Base-by-base conservation (phyloP, 1,140 invertebrate genomes). In the Belonocnema kinseyi region DNA sequence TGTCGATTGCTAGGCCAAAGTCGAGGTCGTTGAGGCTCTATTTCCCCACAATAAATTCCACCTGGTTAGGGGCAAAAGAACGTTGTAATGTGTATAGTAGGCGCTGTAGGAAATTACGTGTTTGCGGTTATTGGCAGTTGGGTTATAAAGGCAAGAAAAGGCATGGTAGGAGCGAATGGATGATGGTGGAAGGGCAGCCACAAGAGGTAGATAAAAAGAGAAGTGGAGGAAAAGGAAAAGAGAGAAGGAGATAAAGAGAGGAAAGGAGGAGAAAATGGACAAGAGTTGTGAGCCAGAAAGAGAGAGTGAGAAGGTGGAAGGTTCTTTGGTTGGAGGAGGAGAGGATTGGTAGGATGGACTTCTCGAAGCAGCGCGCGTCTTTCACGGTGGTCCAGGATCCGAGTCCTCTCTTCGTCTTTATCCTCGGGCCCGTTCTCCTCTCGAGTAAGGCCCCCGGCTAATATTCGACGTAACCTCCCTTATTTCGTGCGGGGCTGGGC, bases 341-440 rank as follows among this genome's bases (percentile, higher is more conserved):
- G 76, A 76, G 77, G 80, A 75, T 81, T 73, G 76, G 82, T 80
- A 82, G 85, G 86, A 85, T 76, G 75, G 83, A 85, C 78, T 78
- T 79, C 53, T 81, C 82, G 78, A 50, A 72, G 78, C 83, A 82
- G 83, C 82, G 84, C 85, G 85, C 85, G 85, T 89, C 89, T 88
- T 90, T 90, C 89, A 90, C 84, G 89, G 89, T 91, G 89, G 89
- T 90, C 89, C 88, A 80, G 75, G 80, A 77, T 85, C 81, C 80
- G 85, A 87, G 84, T 83, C 78, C 83, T 88, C 86, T 81, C 80
- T 77, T 86, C 82, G 82, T 85, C 79, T 74, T 85, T 84, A 86
- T 88, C 83, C 85, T 80, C 80, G 73, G 81, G 82, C 80, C 78
- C 80, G 72, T 79, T 72, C 72, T 70, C 0, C 72, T 81, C 75